Evolutionary conservation across 2,113 vertebrate genomes (phyloP), one percentile per base, ranked within the genome.

Genomic region (Notothenia coriiceps): DNA sequence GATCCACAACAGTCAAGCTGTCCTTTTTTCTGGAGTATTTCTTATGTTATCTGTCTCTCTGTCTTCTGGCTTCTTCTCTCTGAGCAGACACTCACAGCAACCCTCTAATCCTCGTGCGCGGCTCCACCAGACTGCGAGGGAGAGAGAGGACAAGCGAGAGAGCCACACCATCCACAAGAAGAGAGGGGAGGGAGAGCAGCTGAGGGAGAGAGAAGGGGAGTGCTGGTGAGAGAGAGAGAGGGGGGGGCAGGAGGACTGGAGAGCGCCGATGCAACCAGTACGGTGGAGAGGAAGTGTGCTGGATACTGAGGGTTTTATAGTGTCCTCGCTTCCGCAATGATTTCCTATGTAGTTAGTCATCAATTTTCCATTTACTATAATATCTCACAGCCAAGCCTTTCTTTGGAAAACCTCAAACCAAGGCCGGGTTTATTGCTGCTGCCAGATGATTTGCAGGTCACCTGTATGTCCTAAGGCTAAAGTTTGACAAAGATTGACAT

Each of bases 41-140:
- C 10, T 67, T 77, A 72, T 71, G 14, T 29, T 29, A 29, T 29
- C 15, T 85, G 74, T 83, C 72, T 77, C 51, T 73, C 70, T 80
- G 74, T 82, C 74, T 81, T 68, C 85, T 89, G 70, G 74, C 83
- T 88, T 79, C 86, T 87, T 82, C 84, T 83, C 82, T 90, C 43
- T 84, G 88, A 90, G 87, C 90, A 90, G 91, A 91, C 92, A 92
- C 90, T 88, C 90, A 86, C 92, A 83, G 89, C 89, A 92, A 90
- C 86, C 86, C 90, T 92, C 92, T 92, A 94, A 91, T 93, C 93
- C 94, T 87, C 88, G 91, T 89, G 93, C 88, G 91, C 86, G 67
- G 87, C 94, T 94, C 92, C 84, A 91, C 79, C 88, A 95, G 94
- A 94, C 92, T 90, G 93, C 66, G 61, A 82, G 84, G 56, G 89